phyloP scores from a whole-genome alignment of 2,888 invertebrate genomes.

The Saturnia japonica region DNA sequence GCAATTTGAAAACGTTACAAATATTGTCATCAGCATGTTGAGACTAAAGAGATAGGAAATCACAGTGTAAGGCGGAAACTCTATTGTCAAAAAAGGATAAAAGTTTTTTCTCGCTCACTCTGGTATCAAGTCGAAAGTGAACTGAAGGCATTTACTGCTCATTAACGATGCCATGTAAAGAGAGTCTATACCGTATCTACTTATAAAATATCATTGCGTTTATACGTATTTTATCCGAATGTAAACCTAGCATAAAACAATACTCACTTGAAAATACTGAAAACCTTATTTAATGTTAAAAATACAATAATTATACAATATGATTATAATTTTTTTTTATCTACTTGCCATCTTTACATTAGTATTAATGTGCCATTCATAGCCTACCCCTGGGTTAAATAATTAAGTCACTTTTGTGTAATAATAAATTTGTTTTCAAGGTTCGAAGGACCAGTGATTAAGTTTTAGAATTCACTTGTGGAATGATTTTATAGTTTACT shows the following conservation, averaged over 20 bases:
- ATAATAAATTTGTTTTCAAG: not conserved
- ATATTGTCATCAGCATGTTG: too few species aligned
- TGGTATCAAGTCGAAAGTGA: too few species aligned
- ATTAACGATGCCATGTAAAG: too few species aligned
- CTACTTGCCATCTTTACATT: not conserved
- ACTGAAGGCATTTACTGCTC: too few species aligned
- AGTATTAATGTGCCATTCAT: constrained; percentile 12
- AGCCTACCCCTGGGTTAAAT: not conserved
- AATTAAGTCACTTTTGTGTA: not conserved
- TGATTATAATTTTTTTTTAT: constrained; percentile 13
- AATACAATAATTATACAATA: constrained; percentile 4
- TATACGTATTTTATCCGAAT: not conserved
- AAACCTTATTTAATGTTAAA: not conserved
- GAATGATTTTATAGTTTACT: not conserved
- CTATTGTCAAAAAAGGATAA: too few species aligned
- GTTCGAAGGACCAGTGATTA: not conserved
- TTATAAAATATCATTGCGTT: too few species aligned
- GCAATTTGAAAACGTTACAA: too few species aligned
- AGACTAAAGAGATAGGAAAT: too few species aligned
- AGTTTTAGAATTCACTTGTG: too few species aligned
- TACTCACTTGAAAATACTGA: constrained; percentile 8
- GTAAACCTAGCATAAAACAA: not conserved
- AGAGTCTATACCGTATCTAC: too few species aligned
- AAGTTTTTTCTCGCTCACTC: too few species aligned
- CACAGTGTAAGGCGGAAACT: too few species aligned